Percentiles rank a stretch among this genome's conserved stretches.
These are phyloP conservation scores for Sarcophaga variegata DNA, from an alignment of 2,888 invertebrate species.

Conservation along the genomic window DNA sequence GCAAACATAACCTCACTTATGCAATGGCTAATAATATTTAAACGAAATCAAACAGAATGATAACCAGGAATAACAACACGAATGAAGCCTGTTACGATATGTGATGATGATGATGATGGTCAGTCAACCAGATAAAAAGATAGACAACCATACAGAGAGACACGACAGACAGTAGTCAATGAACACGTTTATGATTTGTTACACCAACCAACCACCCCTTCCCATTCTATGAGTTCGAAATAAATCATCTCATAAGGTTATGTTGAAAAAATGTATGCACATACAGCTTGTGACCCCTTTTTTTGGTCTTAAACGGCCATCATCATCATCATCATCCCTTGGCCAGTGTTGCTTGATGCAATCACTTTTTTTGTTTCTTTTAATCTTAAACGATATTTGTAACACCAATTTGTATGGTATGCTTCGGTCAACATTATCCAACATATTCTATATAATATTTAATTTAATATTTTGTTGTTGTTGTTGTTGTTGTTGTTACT, in stretches of 20 bases:
- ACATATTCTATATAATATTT: constrained; percentile 54
- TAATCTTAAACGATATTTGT: neutral
- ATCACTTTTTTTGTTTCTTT: neutral
- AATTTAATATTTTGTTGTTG: constrained; percentile 52
- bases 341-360: too few relatives aligned
- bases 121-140: constrained; percentile 19
- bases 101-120: constrained; percentile 13
- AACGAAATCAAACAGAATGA: constrained; percentile 62
- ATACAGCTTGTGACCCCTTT: too few relatives aligned
- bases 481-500: neutral
- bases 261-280: too few relatives aligned
- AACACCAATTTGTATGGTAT: neutral
- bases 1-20: constrained; percentile 60
- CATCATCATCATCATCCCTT: too few relatives aligned
- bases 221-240: neutral
- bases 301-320: too few relatives aligned
- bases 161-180: constrained; percentile 24
- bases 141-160: neutral
- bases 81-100: neutral
- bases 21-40: constrained; percentile 58
- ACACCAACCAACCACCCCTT: neutral
- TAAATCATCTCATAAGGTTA: neutral
- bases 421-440: constrained; percentile 23
- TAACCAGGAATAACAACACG: constrained; percentile 15
- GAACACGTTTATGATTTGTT: constrained; percentile 46